Evolutionary conservation across 2,888 invertebrate genomes (phyloP), one percentile per base, ranked within the genome.

Genomic region (Elaeidobius kamerunicus): DNA sequence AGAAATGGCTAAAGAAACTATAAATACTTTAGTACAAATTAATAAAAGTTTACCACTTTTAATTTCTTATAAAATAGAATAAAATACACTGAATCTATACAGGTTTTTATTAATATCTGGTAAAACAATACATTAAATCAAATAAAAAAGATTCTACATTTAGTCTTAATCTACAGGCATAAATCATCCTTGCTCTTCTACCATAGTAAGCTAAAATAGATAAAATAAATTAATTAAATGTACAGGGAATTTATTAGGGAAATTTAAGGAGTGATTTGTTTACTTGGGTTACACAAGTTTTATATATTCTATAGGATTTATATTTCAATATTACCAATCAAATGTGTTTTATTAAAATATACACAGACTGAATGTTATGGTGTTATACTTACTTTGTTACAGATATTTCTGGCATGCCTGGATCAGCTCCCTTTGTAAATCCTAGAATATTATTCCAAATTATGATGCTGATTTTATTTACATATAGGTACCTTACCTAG

Each of bases 351-450:
- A 9, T 23, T 23, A 23, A 23, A 23, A 9, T 6, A 23, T 23
- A 23, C 23, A 23, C 9, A 23, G 9, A 23, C 23, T 23, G 23
- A 4, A 23, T 23, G 9, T 23, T 23, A 6, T 23, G 9, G 9
- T 23, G 23, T 6, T 6, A 23, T 23, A 66, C 70, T 73, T 71
- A 81, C 81, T 76, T 79, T 57, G 77, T 67, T 14, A 80, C 14
- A 6, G 76, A 68, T 44, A 82, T 70, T 51, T 80, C 78, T n/a
- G 85, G 84, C 80, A 81, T 82, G 5, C 85, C 85, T 23, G 82
- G 79, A 64, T 86, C 85, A 16, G 85, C 76, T 18, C 85, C 85
- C 68, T 82, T 82, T 57, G 72, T 75, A 62, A 84, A 85, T 55
- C 85, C 85, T 85, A 59, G 12, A 72, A 69, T 36, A 41, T 35